Conservation (phyloP, 2,888 invertebrate genomes). For the Hemistola chrysoprasaria region DNA sequence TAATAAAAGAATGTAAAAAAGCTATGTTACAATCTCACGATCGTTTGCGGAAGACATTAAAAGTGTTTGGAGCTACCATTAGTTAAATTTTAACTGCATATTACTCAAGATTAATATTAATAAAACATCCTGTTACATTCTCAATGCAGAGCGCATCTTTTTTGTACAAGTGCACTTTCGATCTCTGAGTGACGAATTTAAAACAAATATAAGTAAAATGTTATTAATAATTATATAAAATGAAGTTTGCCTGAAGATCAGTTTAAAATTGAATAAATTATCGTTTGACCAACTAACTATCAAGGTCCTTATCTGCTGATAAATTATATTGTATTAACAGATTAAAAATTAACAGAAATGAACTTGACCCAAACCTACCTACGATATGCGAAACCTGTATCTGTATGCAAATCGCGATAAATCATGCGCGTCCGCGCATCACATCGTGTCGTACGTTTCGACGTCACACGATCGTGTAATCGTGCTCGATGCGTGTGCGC, state of each 20-base stretch:
- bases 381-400: conserved; percentile 34
- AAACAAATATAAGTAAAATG: too few relatives aligned
- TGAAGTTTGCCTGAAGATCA: too few relatives aligned
- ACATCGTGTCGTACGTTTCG: conserved; percentile 23
- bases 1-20: conserved; percentile 10
- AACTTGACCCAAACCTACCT: conserved; percentile 17
- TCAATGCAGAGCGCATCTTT: too few relatives aligned
- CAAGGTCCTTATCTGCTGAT: conserved; percentile 9
- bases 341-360: conserved; percentile 15
- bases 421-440: conserved; percentile 4
- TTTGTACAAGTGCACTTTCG: too few relatives aligned
- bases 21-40: conserved; percentile 34
- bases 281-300: conserved; percentile 9
- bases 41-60: conserved; percentile 46
- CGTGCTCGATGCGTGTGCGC: conserved; percentile 46
- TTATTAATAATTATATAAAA: too few relatives aligned
- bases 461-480: conserved; percentile 42
- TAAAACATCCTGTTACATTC: conserved; percentile 29
- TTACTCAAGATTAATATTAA: conserved; percentile 22
- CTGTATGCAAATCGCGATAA: conserved; percentile 44
- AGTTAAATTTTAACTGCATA: conserved; percentile 26
- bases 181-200: too few relatives aligned
- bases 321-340: conserved; percentile 12
- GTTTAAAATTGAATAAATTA: too few relatives aligned
- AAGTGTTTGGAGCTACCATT: conserved; percentile 29